These are phyloP conservation scores for Dicycla oo DNA, from an alignment of 2,888 invertebrate genomes.

Conservation along the genomic window DNA sequence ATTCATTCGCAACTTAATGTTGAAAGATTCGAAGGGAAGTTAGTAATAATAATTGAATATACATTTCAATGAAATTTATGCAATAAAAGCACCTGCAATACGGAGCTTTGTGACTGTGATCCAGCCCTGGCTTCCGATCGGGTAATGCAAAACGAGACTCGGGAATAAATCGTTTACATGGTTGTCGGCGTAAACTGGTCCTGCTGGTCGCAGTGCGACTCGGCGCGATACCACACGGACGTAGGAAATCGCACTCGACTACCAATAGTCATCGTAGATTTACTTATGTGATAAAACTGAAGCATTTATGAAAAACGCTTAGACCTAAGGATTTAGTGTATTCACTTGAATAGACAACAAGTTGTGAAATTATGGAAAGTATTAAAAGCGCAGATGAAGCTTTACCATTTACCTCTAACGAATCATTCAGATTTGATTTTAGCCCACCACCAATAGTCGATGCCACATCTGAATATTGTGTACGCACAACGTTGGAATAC, in stretches of 20 bases:
- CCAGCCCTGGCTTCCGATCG: constrained; percentile 87
- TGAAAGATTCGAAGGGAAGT: constrained; percentile 30
- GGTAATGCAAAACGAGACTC: constrained; percentile 89
- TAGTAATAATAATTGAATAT: constrained; percentile 45
- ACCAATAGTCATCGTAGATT: constrained; percentile 65
- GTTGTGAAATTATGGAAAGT: not conserved
- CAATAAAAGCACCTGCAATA: constrained; percentile 56
- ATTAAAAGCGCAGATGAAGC: not conserved
- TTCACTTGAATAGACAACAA: not conserved
- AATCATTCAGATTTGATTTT: constrained; percentile 9
- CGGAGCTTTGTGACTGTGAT: constrained; percentile 61
- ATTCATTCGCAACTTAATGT: constrained; percentile 37
- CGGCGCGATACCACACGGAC: constrained; percentile 72
- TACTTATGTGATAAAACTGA: constrained; percentile 43
- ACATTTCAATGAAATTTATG: constrained; percentile 47
- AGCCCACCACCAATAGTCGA: constrained; percentile 42
- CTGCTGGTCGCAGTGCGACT: constrained; percentile 75
- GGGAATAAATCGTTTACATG: constrained; percentile 90
- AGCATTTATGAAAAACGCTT: not conserved
- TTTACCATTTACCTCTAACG: not conserved
- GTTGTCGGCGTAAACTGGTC: constrained; percentile 90
- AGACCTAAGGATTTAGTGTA: not conserved
- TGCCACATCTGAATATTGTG: constrained; percentile 80
- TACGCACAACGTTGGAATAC: constrained; percentile 77
- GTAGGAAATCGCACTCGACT: constrained; percentile 80